These are phyloP conservation scores for Atethmia centrago DNA, from an alignment of 2,888 invertebrate species.

Conservation along the genomic window DNA sequence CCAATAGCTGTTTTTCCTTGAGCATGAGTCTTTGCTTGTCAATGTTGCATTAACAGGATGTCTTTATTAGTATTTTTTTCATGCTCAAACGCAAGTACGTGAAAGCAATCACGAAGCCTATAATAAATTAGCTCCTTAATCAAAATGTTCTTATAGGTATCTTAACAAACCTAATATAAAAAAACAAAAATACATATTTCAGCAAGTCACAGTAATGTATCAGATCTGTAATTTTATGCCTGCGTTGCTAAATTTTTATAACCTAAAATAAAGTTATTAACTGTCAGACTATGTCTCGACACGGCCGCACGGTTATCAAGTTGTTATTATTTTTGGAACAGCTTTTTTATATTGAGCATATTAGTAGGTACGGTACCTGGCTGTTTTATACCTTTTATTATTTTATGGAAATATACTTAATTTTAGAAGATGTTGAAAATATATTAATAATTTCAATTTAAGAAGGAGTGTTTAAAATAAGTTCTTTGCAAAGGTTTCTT, in stretches of 20 bases:
- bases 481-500: too few species aligned
- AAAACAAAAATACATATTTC: constrained; percentile 32
- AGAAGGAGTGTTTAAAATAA: too few species aligned
- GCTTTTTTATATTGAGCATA: too few species aligned
- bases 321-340: constrained; percentile 23
- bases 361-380: too few species aligned
- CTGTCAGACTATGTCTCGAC: constrained; percentile 23
- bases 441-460: too few species aligned
- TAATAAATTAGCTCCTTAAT: not conserved
- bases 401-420: too few species aligned
- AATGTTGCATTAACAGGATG: not conserved
- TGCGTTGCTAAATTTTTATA: constrained; percentile 16
- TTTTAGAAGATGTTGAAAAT: too few species aligned
- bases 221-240: constrained; percentile 51
- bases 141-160: not conserved
- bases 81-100: too few species aligned
- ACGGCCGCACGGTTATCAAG: constrained; percentile 6
- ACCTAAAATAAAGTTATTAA: constrained; percentile 35
- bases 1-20: not conserved
- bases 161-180: not conserved
- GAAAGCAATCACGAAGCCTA: constrained; percentile 1
- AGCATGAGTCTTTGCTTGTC: not conserved
- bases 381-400: too few species aligned
- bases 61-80: not conserved
- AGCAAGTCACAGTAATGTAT: constrained; percentile 36